These are phyloP conservation scores for Drosophila yooni DNA, from an alignment of 2,888 invertebrate genomes.

Conservation along the genomic window DNA sequence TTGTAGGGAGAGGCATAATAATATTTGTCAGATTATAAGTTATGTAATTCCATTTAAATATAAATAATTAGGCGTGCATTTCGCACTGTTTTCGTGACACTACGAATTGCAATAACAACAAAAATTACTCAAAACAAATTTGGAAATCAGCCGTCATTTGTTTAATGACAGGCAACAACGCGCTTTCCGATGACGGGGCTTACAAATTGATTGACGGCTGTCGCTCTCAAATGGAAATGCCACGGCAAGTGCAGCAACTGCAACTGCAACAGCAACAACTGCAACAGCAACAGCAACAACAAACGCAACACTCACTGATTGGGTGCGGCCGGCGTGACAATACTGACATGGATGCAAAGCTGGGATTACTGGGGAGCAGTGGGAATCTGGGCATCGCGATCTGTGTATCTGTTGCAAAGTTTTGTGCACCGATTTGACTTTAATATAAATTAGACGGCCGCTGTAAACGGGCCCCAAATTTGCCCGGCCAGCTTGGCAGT, in stretches of 20 bases:
- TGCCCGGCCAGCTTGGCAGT: conserved; percentile 65
- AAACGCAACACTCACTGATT: conserved; percentile 10
- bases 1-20: neutral
- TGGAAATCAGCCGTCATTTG: conserved; percentile 78
- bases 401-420: conserved; percentile 46
- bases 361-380: conserved; percentile 45
- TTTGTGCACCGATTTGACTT: conserved; percentile 59
- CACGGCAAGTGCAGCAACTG: conserved; percentile 53
- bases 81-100: conserved; percentile 36
- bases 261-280: conserved; percentile 11
- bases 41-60: neutral
- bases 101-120: conserved; percentile 55
- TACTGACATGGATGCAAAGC: conserved; percentile 60
- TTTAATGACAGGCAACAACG: conserved; percentile 72
- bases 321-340: conserved; percentile 72
- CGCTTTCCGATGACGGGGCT: conserved; percentile 57
- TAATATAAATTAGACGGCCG: conserved; percentile 71
- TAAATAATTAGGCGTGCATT: conserved; percentile 11
- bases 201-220: conserved; percentile 81
- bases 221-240: conserved; percentile 72
- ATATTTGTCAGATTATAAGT: neutral
- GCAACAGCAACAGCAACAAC: neutral
- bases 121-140: conserved; percentile 69
- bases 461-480: conserved; percentile 34
- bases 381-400: conserved; percentile 4